Base-by-base conservation (phyloP, 2,888 invertebrate species). In the Belgica antarctica region DNA sequence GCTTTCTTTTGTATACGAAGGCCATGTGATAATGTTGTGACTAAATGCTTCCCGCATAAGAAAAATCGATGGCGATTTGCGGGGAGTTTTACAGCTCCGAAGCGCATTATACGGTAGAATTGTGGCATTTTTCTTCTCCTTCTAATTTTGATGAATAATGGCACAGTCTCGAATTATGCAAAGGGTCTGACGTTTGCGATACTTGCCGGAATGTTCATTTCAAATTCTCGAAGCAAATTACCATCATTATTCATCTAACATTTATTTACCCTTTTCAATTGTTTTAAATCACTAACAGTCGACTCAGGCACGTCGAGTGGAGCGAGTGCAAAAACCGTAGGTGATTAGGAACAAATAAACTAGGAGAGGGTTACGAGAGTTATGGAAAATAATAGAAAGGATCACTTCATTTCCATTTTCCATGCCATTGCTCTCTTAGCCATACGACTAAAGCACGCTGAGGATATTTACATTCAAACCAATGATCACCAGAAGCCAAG, bases 351-450 rank as follows among this genome's bases (percentile, higher is more conserved):
- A 25, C 59, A 59, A 59, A 59, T 59, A 59, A 59, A 59, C 59
- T 59, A 25, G 3, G 59, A 59, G 27, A 12, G 52, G 59, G 25
- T 59, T 59, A 59, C 52, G 8, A 10, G n/a, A 3, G 52, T 31
- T 31, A 31, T 31, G 34, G 34, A 46, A 46, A 22, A 59, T 27
- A n/a, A 22, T 59, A 59, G 27, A 59, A 59, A 59, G 59, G 59
- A 59, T 59, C 59, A 59, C 25, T 59, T 59, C 25, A 59, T 59
- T 59, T 59, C 59, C 59, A 59, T 59, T 59, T 59, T 59, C 52
- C 59, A 59, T 59, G 59, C 59, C 59, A 59, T 27, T 59, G 59
- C 59, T 59, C 59, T 15, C 27, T 59, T 59, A 52, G 24, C 59
- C 27, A 27, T n/a, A 27, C 57, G 59, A 15, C 46, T 15, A n/a